phyloP scores from a whole-genome alignment of 2,888 invertebrate species.

The Standfussiana lucernea region DNA sequence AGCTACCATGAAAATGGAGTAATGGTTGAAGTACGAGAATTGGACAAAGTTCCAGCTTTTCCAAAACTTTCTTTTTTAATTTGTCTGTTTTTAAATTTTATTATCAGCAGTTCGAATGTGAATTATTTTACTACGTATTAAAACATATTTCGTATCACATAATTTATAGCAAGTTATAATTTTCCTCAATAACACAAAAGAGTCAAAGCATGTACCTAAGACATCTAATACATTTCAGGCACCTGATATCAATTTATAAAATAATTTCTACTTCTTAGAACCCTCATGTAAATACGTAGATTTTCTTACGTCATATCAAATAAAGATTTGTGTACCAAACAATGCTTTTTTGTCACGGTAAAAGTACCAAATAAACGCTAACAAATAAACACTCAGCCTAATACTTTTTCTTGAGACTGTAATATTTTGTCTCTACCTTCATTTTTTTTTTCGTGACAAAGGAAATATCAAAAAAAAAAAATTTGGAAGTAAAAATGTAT shows the following conservation, averaged over 20 bases:
- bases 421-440: slow-evolving; percentile 5
- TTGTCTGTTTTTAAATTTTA: no score
- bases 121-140: neutral
- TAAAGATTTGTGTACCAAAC: slow-evolving; percentile 17
- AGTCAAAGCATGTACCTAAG: neutral
- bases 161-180: neutral
- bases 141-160: neutral
- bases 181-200: neutral
- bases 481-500: neutral
- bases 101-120: neutral
- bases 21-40: no score
- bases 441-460: slow-evolving; percentile 12
- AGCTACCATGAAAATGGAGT: no score
- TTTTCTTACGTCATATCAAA: no score
- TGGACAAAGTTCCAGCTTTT: no score
- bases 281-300: neutral
- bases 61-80: no score
- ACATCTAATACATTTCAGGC: neutral
- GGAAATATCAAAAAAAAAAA: neutral
- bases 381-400: slow-evolving; percentile 9
- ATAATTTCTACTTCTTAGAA: neutral
- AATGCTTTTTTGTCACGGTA: slow-evolving; percentile 30
- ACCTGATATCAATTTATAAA: slow-evolving; percentile 1
- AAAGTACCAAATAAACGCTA: slow-evolving; percentile 12
- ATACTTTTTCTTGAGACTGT: slow-evolving; percentile 13